These are phyloP conservation scores for Drosophila bunnanda DNA, from an alignment of 2,888 invertebrate genomes.

Conservation along the genomic window DNA sequence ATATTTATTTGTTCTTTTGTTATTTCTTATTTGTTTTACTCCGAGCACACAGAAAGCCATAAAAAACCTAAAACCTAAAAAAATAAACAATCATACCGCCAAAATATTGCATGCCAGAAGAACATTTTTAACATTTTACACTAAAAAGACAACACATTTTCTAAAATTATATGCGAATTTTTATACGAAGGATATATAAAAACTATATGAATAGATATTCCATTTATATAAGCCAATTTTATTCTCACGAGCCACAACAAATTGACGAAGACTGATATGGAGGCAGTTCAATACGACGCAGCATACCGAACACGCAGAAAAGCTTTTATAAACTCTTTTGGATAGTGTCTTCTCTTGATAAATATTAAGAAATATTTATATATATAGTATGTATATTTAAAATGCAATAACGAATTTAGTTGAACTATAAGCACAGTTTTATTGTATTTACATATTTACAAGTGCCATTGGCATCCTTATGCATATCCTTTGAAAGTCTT, in stretches of 20 bases:
- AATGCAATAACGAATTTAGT: constrained; percentile 73
- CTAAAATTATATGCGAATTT: constrained; percentile 70
- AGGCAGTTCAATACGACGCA: constrained; percentile 61
- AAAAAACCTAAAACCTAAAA: background rate
- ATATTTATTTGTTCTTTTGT: constrained; percentile 40
- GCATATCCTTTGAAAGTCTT: constrained; percentile 70
- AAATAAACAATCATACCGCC: constrained; percentile 56
- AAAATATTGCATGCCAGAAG: constrained; percentile 71
- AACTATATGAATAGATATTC: constrained; percentile 47
- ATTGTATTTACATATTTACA: constrained; percentile 53
- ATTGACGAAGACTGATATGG: constrained; percentile 69
- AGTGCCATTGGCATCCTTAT: constrained; percentile 74
- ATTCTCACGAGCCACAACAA: constrained; percentile 73
- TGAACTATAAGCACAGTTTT: constrained; percentile 71
- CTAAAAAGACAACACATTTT: constrained; percentile 58
- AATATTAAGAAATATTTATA: constrained; percentile 18
- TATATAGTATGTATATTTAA: constrained; percentile 29
- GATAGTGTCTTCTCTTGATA: constrained; percentile 67
- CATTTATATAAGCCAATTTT: constrained; percentile 73
- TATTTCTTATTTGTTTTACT: constrained; percentile 39
- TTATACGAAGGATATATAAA: constrained; percentile 56
- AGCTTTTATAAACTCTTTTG: constrained; percentile 73
- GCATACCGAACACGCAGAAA: constrained; percentile 52
- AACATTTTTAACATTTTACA: constrained; percentile 59
- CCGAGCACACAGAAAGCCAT: constrained; percentile 27